Percentiles rank a stretch among this genome's conserved stretches.
phyloP scores from a whole-genome alignment of 2,113 vertebrate genomes.

The Machaerirhynchus nigripectus region DNA sequence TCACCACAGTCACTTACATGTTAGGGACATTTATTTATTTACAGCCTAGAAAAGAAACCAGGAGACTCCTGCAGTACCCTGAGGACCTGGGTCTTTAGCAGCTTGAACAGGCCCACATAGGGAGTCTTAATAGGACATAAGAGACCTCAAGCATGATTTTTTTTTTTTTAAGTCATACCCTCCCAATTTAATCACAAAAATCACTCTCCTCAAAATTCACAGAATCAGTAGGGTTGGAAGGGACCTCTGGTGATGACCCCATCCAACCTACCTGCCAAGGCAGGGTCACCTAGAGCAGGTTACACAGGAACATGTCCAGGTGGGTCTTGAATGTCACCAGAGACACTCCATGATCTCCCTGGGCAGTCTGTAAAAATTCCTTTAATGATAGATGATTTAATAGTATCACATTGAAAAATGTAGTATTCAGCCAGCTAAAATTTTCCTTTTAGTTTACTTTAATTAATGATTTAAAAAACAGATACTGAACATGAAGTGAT shows the following conservation, averaged over 20 bases:
- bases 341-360: background rate
- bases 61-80: background rate
- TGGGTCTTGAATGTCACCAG: background rate
- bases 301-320: accelerated
- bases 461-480: background rate
- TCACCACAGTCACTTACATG: accelerated
- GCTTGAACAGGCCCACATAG: background rate
- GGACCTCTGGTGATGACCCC: background rate
- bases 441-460: background rate
- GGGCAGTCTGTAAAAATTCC: background rate
- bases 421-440: background rate
- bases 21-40: background rate
- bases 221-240: background rate
- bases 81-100: accelerated
- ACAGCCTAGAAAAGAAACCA: background rate
- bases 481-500: background rate
- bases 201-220: background rate
- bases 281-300: background rate
- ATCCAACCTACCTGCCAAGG: background rate
- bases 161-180: background rate
- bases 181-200: background rate
- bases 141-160: background rate
- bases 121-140: no score
- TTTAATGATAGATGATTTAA: background rate
- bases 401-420: background rate